Conservation (phyloP, 2,888 invertebrate species). For the Dolomedes plantarius region DNA sequence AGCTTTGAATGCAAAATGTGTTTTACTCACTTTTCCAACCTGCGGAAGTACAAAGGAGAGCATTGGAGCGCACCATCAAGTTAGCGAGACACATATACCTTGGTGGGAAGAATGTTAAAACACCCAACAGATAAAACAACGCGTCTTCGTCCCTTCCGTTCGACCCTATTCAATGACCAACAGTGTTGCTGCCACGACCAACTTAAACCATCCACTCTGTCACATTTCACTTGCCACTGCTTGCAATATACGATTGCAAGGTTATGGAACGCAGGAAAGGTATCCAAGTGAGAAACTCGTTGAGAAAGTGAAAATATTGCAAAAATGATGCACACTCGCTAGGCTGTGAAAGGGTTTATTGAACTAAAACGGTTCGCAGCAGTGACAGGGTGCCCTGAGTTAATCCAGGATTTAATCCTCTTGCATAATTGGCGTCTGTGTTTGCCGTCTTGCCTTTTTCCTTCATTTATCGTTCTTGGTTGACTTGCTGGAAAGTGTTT, state of each 20-base stretch:
- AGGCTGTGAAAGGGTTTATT: constrained; percentile 38
- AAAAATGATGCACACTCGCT: constrained; percentile 17
- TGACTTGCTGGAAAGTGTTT: neutral
- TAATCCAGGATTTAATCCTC: constrained; percentile 25
- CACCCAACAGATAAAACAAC: neutral
- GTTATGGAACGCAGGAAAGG: constrained; percentile 19
- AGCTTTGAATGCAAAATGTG: too few species aligned
- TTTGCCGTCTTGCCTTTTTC: neutral
- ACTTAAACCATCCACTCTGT: neutral
- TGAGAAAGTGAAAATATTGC: constrained; percentile 20
- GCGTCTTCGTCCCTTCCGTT: neutral
- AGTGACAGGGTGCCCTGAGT: neutral
- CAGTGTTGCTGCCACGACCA: neutral
- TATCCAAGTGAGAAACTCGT: constrained; percentile 37
- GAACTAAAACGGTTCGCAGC: constrained; percentile 45
- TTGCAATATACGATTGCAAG: constrained; percentile 32
- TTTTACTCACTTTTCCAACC: constrained; percentile 2
- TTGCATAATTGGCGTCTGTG: constrained; percentile 22
- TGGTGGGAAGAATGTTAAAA: neutral
- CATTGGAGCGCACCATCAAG: neutral
- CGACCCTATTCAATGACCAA: neutral
- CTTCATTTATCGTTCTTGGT: neutral
- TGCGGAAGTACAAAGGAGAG: neutral
- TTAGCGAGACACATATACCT: neutral
- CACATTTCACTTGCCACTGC: neutral